phyloP scores from a whole-genome alignment of 2,797 vertebrate species.

The Dallia pectoralis region DNA sequence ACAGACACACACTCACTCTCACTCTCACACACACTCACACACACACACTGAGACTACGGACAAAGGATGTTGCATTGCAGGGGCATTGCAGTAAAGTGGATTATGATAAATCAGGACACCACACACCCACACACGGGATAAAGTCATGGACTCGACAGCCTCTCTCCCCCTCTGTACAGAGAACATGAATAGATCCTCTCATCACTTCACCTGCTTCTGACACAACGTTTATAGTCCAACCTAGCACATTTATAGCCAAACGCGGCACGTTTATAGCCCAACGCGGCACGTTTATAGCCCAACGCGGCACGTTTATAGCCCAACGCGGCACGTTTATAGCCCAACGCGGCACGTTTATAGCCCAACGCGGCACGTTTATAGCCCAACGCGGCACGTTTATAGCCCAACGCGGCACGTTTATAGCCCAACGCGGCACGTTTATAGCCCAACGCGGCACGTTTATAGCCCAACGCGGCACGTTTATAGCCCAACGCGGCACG shows the following conservation, averaged over 20 bases:
- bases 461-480: neutral
- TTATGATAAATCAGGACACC: constrained; percentile 46
- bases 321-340: no score
- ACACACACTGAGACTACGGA: constrained; percentile 30
- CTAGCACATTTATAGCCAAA: no score
- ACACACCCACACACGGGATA: neutral
- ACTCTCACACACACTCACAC: constrained; percentile 24
- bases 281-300: no score
- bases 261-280: neutral
- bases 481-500: neutral
- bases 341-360: neutral
- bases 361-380: no score
- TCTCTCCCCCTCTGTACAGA: constrained; percentile 5
- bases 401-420: no score
- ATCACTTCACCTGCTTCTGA: constrained; percentile 15
- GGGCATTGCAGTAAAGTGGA: constrained; percentile 69
- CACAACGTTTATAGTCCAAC: no score
- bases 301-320: neutral
- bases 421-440: neutral
- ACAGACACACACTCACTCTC: constrained; percentile 25
- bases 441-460: no score
- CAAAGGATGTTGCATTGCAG: constrained; percentile 71
- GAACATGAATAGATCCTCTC: constrained; percentile 22
- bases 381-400: neutral
- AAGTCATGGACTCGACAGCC: neutral